Percentiles rank a stretch among this genome's conserved stretches.
phyloP scores from a whole-genome alignment of 35 echinoderm and acorn worm genomes.

The Ptychodera flava region DNA sequence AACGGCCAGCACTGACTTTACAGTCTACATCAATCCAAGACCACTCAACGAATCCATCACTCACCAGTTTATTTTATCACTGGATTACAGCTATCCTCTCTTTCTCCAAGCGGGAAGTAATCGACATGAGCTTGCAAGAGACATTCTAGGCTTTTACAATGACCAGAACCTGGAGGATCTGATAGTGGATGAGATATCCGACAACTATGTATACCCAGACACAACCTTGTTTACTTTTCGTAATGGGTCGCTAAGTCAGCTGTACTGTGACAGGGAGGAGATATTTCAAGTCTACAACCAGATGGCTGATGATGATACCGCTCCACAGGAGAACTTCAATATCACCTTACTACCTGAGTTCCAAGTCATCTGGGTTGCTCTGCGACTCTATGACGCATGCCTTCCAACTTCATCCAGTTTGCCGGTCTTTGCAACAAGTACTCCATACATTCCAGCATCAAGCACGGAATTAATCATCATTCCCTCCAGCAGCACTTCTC shows the following conservation, averaged over 20 bases:
- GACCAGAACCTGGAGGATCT: not conserved
- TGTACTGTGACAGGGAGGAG: not conserved
- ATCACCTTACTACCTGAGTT: not conserved
- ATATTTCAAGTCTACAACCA: not conserved
- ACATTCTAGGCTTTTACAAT: not conserved
- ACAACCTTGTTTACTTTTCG: not conserved
- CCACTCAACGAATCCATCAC: not conserved
- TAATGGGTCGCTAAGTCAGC: not conserved
- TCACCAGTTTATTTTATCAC: conserved; percentile 27
- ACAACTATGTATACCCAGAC: not conserved
- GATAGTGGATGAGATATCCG: not conserved
- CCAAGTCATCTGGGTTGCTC: not conserved
- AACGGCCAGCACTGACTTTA: conserved; percentile 23
- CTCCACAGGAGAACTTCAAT: not conserved
- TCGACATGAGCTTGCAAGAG: not conserved
- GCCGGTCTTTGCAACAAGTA: not conserved
- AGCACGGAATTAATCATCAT: not conserved
- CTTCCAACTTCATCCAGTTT: not conserved
- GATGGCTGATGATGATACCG: not conserved
- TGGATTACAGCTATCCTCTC: conserved; percentile 17
- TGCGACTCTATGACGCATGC: not conserved
- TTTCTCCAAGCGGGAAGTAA: conserved; percentile 34
- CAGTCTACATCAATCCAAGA: conserved; percentile 12
- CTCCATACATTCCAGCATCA: not conserved
- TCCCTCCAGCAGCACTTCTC: not conserved